A percentile compares a stretch with the other conserved stretches of the same genome.
phyloP scores from a whole-genome alignment of 1,140 invertebrate species.

The Brachionus rotundiformis region DNA sequence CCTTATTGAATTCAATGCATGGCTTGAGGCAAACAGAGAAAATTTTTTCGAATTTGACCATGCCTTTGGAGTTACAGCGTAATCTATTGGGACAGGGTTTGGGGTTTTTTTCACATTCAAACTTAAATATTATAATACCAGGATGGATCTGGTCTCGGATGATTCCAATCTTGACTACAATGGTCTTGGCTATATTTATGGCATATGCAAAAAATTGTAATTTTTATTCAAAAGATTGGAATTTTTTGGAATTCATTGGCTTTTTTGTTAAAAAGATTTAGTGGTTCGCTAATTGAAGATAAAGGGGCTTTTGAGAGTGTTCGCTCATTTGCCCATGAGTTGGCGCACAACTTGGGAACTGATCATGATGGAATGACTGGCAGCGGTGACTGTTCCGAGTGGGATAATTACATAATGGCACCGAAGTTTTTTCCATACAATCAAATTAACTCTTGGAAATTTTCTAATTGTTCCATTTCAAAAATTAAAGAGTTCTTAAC shows the following conservation, averaged over 20 bases:
- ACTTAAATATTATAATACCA: no score
- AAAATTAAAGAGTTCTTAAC: slow-evolving; percentile 31
- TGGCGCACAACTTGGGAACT: slow-evolving; percentile 24
- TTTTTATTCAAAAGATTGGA: background rate
- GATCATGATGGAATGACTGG: slow-evolving; percentile 19
- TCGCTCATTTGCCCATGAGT: slow-evolving; percentile 31
- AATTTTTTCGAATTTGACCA: slow-evolving; percentile 3
- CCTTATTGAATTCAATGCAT: slow-evolving; percentile 7
- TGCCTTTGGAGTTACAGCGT: slow-evolving; percentile 33
- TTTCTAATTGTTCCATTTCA: slow-evolving; percentile 17
- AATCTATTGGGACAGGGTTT: no score
- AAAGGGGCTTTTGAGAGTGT: slow-evolving; percentile 33
- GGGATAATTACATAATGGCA: slow-evolving; percentile 44
- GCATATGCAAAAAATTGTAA: slow-evolving; percentile 42
- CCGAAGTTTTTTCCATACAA: slow-evolving; percentile 30
- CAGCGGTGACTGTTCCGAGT: background rate
- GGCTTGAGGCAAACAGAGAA: background rate
- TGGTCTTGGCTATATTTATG: slow-evolving; percentile 36
- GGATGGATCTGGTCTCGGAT: background rate
- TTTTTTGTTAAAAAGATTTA: slow-evolving; percentile 14
- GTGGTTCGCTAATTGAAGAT: slow-evolving; percentile 30
- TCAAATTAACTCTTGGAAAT: slow-evolving; percentile 18
- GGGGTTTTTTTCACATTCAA: no score
- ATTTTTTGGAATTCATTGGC: no score
- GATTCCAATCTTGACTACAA: slow-evolving; percentile 7